Base-by-base conservation (phyloP, 2,888 invertebrate species). In the Corbicula japonica region DNA sequence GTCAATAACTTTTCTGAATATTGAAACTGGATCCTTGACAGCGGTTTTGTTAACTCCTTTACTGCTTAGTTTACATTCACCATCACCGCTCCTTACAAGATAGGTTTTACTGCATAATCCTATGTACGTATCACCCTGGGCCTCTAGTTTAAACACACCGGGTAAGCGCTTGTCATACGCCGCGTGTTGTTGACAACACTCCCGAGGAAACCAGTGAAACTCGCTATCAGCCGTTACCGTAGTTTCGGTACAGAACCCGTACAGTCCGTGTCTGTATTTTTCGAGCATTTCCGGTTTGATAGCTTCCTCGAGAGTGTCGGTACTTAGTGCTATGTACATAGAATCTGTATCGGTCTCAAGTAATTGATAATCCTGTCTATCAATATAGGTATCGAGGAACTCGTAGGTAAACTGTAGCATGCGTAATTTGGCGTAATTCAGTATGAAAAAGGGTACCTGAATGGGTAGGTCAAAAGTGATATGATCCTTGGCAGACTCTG, bases 401-500 rank as follows among this genome's bases (percentile, higher is more conserved):
- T 84, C 82, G 48, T 73, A 84, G 35, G 80, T 72, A 60, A 84
- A 86, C 44, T 66, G 41, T 1, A 84, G 65, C 69, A 84, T 75
- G 23, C 70, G 72, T 41, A 86, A 50, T 69, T 84, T 88, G 0
- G 85, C 87, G 23, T 85, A 81, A 35, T 86, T 78, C 41, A 84
- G 73, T 5, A 86, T 81, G 32, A 81, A 76, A 54, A 70, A 85
- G 0, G 80, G 81, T 10, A 84, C 34, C 23, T 87, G 82, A 0
- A 76, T 48, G 0, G 87, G 84, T 3, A 80, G 30, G 46, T 80
- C 48, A 18, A 80, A 58, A 23, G 10, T 46, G 15, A 84, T 56
- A 4, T 21, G 69, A 0, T n/a, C 2, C 56, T 80, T 85, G 15
- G 66, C 58, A 1, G 66, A 60, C 35, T 74, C 74, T 0, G 18